Percentiles rank a stretch among this genome's conserved stretches.
phyloP scores from a whole-genome alignment of 2,888 invertebrate genomes.

The Trisateles emortualis region DNA sequence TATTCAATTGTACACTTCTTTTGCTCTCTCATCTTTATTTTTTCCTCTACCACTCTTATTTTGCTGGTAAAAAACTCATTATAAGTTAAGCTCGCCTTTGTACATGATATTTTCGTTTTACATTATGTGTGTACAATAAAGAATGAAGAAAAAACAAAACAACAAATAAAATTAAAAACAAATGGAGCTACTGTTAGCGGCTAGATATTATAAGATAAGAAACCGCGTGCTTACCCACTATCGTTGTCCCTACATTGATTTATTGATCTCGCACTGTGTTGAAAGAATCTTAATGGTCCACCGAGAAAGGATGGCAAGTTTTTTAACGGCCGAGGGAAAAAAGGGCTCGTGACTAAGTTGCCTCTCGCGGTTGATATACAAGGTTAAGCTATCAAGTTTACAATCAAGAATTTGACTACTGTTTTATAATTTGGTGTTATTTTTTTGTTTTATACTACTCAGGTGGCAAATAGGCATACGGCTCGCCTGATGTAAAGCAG shows the following conservation, averaged over 20 bases:
- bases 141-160: background rate
- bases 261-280: conserved; percentile 47
- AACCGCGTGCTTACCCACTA: conserved; percentile 30
- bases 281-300: conserved; percentile 58
- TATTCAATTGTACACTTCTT: too few relatives aligned
- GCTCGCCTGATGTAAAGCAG: too few relatives aligned
- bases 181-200: background rate
- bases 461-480: too few relatives aligned
- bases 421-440: background rate
- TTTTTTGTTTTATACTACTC: too few relatives aligned
- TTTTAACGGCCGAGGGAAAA: conserved; percentile 7
- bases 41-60: too few relatives aligned
- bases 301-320: conserved; percentile 25
- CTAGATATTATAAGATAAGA: conserved; percentile 15
- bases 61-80: too few relatives aligned
- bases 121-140: background rate
- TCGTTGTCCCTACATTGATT: conserved; percentile 47
- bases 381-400: background rate
- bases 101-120: too few relatives aligned
- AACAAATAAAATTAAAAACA: background rate
- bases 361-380: background rate
- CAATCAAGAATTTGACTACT: background rate
- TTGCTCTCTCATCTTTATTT: too few relatives aligned
- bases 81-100: too few relatives aligned
- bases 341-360: background rate